These are phyloP conservation scores for Capitulum mitella DNA, from an alignment of 2,888 invertebrate species.

Conservation along the genomic window DNA sequence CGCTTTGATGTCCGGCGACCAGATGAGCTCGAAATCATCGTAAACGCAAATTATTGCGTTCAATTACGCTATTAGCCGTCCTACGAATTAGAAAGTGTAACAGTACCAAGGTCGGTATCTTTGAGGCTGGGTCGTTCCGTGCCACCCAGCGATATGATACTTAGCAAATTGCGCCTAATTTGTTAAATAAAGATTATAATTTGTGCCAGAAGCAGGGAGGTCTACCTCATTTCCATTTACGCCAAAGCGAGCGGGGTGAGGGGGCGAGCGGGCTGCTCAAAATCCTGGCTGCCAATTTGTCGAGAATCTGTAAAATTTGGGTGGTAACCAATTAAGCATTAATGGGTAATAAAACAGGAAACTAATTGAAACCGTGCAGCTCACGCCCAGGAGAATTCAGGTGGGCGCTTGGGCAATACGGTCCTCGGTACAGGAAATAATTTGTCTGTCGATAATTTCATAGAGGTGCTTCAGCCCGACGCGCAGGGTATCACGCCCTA, in stretches of 20 bases:
- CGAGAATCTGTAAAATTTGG: conserved; percentile 8
- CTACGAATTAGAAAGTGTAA: conserved; percentile 22
- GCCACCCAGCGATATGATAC: neutral
- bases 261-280: neutral
- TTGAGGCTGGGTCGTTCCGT: neutral
- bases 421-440: neutral
- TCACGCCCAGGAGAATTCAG: neutral
- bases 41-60: conserved; percentile 9
- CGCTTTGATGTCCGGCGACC: neutral
- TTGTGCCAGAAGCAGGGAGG: conserved; percentile 2
- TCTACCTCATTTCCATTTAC: neutral
- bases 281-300: neutral
- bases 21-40: neutral
- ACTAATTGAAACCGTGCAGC: neutral
- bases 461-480: neutral
- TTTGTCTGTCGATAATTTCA: neutral
- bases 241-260: neutral
- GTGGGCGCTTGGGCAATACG: neutral
- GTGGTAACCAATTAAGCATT: conserved; percentile 11
- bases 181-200: neutral
- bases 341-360: neutral
- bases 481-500: neutral
- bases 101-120: neutral
- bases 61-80: neutral
- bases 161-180: conserved; percentile 1